Evolutionary conservation across 2,113 vertebrate genomes (phyloP).

Genomic region (Anser cygnoides): DNA sequence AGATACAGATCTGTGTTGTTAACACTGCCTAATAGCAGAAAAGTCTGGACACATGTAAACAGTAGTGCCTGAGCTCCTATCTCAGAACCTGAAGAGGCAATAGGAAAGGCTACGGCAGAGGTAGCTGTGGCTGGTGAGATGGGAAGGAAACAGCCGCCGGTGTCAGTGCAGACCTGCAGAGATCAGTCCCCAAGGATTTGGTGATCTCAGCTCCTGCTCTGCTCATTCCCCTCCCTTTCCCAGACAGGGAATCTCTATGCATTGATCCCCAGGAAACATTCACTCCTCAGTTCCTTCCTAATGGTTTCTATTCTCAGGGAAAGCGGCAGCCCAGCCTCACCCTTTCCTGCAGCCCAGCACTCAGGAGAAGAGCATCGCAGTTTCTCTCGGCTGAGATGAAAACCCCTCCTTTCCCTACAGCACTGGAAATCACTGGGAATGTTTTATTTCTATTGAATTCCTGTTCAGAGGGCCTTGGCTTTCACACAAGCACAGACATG

Average conservation of each 20-base stretch:
- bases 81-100: neutral
- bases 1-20: neutral
- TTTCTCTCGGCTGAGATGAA: fast-evolving
- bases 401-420: neutral
- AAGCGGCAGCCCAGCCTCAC: neutral
- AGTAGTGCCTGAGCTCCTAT: neutral
- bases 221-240: neutral
- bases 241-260: neutral
- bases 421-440: neutral
- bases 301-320: neutral
- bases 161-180: neutral
- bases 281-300: constrained; percentile 17
- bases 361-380: neutral
- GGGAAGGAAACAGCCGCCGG: neutral
- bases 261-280: neutral
- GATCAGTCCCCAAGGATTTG: fast-evolving
- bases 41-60: neutral
- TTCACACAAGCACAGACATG: neutral
- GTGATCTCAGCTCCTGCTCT: neutral
- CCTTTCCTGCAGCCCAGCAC: neutral
- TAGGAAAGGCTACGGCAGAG: neutral
- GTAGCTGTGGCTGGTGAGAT: neutral
- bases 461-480: neutral
- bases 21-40: neutral
- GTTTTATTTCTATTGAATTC: neutral